Percentiles rank a stretch among this genome's conserved stretches.
phyloP scores from a whole-genome alignment of 2,888 invertebrate genomes.

The Hemaris fuciformis region DNA sequence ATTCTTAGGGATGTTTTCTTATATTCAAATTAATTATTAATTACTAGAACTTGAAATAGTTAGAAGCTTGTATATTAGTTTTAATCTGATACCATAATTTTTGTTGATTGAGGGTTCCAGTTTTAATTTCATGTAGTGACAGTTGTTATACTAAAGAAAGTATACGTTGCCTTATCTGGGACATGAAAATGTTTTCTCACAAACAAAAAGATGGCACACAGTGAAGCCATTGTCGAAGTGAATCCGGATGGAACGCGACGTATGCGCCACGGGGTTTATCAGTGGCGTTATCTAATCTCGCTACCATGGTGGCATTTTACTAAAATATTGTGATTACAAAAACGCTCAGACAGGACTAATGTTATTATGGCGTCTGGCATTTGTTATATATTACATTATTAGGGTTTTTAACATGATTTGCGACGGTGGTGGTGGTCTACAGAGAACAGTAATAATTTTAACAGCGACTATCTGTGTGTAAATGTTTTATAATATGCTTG shows the following conservation, averaged over 20 bases:
- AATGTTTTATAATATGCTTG: neutral
- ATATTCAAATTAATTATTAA: too few species aligned
- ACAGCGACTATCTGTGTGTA: neutral
- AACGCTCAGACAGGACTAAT: constrained; percentile 17
- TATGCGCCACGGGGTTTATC: constrained; percentile 40
- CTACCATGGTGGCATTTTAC: constrained; percentile 34
- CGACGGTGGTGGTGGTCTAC: neutral
- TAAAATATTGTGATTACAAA: constrained; percentile 5
- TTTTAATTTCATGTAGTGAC: too few species aligned
- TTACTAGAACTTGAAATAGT: too few species aligned
- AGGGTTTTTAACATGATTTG: neutral
- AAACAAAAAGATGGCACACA: neutral
- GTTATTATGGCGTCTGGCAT: neutral
- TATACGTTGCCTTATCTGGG: neutral
- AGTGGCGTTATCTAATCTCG: constrained; percentile 55
- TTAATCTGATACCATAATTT: too few species aligned
- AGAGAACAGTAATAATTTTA: neutral
- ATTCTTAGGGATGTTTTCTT: too few species aligned
- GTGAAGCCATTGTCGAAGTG: constrained; percentile 25
- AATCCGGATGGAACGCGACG: constrained; percentile 32
- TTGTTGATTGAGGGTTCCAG: too few species aligned
- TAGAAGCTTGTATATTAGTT: too few species aligned
- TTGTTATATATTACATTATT: neutral
- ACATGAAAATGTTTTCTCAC: neutral
- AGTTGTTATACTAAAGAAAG: too few species aligned